Percentiles rank a stretch among this genome's conserved stretches.
Evolutionary conservation across 2,113 vertebrate species (phyloP).

Genomic region (Ondatra zibethicus): DNA sequence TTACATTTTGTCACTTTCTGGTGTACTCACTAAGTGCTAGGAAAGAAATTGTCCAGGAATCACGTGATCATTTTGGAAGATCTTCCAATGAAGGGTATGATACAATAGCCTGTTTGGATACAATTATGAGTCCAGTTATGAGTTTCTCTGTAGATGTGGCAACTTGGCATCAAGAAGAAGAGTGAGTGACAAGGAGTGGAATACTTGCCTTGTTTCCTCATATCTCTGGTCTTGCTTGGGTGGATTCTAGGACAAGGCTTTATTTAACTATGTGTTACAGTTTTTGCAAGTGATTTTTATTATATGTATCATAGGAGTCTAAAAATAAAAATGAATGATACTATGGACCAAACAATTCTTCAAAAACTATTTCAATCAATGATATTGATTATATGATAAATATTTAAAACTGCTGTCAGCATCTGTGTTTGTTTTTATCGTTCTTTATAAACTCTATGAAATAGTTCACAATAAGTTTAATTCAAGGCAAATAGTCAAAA

Average conservation of each 20-base stretch:
- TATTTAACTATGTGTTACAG: not conserved
- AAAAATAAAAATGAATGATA: conserved; percentile 11
- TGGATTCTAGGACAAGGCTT: not conserved
- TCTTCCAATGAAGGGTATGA: not conserved
- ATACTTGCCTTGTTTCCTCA: not conserved
- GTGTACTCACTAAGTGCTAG: not conserved
- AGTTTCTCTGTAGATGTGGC: not conserved
- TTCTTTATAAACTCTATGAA: not conserved
- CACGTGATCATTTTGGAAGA: not conserved
- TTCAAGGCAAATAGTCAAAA: conserved; percentile 44
- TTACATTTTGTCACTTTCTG: not conserved
- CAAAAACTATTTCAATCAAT: not conserved
- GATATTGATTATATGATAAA: not conserved
- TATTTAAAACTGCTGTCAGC: not conserved
- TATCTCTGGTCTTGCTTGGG: not conserved
- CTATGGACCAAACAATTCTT: not conserved
- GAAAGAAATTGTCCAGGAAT: not conserved
- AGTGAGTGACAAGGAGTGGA: fast-evolving
- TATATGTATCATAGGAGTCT: not conserved
- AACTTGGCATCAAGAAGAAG: fast-evolving
- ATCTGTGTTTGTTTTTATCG: conserved; percentile 27
- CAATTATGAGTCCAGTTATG: not conserved
- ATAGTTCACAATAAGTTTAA: not conserved
- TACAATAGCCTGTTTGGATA: not conserved
- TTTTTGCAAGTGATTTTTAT: not conserved